These are phyloP conservation scores for Cottus gobio DNA, from an alignment of 2,113 vertebrate species.

Conservation along the genomic window DNA sequence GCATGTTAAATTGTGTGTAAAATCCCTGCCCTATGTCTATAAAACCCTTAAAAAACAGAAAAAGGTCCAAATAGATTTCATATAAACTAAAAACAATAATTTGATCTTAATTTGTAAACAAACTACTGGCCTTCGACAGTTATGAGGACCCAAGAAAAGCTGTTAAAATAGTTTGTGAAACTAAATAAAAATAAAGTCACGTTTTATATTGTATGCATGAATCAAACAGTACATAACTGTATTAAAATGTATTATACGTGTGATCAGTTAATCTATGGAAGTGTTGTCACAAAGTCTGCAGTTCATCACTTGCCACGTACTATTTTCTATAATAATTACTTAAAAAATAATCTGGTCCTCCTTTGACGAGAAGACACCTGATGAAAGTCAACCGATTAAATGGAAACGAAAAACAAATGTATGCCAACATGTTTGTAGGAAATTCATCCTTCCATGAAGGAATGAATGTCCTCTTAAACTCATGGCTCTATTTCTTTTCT, in stretches of 20 bases:
- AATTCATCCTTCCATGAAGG: conserved; percentile 22
- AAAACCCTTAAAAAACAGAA: background rate
- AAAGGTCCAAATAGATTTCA: background rate
- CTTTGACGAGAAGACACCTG: background rate
- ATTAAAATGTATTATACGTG: background rate
- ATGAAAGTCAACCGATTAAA: conserved; percentile 21
- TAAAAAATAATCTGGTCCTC: conserved; percentile 2
- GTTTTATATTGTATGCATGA: background rate
- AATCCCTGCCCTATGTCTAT: background rate
- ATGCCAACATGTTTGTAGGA: conserved; percentile 20
- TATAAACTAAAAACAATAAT: background rate
- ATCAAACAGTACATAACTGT: background rate
- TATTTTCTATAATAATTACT: background rate
- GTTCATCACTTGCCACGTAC: background rate
- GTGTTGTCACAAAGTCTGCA: background rate
- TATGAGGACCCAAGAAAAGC: background rate
- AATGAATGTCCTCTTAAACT: conserved; percentile 30
- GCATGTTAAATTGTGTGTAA: background rate
- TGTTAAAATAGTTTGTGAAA: background rate
- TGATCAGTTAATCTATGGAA: background rate
- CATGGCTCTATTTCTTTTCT: background rate
- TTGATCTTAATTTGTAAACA: background rate
- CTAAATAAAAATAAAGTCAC: too few relatives aligned
- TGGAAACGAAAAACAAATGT: conserved; percentile 19
- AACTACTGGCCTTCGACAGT: too few relatives aligned